These are phyloP conservation scores for Hyles lineata DNA, from an alignment of 2,888 invertebrate genomes.

Conservation along the genomic window DNA sequence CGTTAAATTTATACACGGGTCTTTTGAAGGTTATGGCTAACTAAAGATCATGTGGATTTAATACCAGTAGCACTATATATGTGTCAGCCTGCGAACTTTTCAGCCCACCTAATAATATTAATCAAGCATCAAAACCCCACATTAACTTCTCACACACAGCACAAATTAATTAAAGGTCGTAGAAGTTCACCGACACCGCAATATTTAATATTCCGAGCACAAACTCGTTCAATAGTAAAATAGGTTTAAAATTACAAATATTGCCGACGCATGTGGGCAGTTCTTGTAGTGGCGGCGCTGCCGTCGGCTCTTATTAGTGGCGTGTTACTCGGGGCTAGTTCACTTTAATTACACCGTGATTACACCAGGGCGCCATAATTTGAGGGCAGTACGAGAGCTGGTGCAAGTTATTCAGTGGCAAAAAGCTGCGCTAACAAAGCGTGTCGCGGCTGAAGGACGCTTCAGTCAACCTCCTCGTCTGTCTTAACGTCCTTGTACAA, in stretches of 20 bases:
- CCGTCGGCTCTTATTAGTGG: constrained; percentile 14
- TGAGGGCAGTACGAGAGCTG: constrained; percentile 34
- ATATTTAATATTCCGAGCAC: not conserved
- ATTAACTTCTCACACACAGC: too few relatives aligned
- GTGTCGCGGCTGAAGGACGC: constrained; percentile 49
- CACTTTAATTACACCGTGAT: constrained; percentile 44
- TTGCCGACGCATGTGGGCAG: not conserved
- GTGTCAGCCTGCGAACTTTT: too few relatives aligned
- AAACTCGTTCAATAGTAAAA: not conserved
- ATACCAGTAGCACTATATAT: too few relatives aligned
- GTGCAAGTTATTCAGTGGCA: constrained; percentile 48
- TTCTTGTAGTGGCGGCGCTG: too few relatives aligned
- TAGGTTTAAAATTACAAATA: constrained; percentile 10
- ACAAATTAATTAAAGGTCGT: too few relatives aligned
- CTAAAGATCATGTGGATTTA: too few relatives aligned
- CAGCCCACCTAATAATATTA: too few relatives aligned
- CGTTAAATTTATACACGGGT: too few relatives aligned
- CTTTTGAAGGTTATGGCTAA: too few relatives aligned
- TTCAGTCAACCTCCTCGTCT: constrained; percentile 48
- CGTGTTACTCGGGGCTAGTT: constrained; percentile 33
- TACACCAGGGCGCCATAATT: constrained; percentile 42
- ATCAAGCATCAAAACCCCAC: too few relatives aligned
- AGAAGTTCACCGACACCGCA: not conserved
- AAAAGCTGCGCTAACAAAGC: constrained; percentile 59
- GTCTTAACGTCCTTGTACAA: constrained; percentile 54